Conservation (phyloP, 2,888 invertebrate species). For the Parnassius glacialis region DNA sequence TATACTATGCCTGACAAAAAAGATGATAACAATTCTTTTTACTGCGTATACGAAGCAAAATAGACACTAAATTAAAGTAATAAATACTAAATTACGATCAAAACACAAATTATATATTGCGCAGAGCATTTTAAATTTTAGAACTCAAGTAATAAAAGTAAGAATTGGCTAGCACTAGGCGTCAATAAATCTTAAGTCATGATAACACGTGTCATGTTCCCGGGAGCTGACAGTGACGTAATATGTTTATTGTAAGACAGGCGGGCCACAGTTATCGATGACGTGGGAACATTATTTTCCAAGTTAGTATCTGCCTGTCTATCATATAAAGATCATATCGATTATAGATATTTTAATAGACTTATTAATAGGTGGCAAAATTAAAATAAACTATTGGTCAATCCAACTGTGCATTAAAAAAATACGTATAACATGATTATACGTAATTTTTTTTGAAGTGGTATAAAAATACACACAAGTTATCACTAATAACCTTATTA, state of each 20-base stretch:
- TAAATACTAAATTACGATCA: slow-evolving; percentile 6
- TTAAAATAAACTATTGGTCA: too few species aligned
- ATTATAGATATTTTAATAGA: neutral
- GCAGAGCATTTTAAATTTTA: slow-evolving; percentile 8
- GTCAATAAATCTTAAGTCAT: slow-evolving; percentile 50
- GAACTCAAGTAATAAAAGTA: slow-evolving; percentile 27
- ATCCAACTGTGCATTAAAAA: too few species aligned
- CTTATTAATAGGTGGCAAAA: neutral
- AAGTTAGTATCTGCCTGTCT: slow-evolving; percentile 21
- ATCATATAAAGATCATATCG: slow-evolving; percentile 27
- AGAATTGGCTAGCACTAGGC: slow-evolving; percentile 27
- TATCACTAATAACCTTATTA: too few species aligned
- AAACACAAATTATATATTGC: neutral
- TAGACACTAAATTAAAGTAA: slow-evolving; percentile 25
- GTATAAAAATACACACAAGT: too few species aligned
- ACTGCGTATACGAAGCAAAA: slow-evolving; percentile 26
- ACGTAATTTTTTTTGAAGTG: too few species aligned
- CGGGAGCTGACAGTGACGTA: slow-evolving; percentile 71
- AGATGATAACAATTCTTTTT: slow-evolving; percentile 32
- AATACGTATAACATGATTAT: too few species aligned
- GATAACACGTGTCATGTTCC: slow-evolving; percentile 65
- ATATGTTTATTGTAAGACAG: slow-evolving; percentile 68
- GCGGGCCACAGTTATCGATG: slow-evolving; percentile 50
- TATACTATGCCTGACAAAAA: slow-evolving; percentile 38
- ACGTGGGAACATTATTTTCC: slow-evolving; percentile 50